Base-by-base conservation (phyloP, 2,888 invertebrate genomes). In the Ennomos fuscantarius region DNA sequence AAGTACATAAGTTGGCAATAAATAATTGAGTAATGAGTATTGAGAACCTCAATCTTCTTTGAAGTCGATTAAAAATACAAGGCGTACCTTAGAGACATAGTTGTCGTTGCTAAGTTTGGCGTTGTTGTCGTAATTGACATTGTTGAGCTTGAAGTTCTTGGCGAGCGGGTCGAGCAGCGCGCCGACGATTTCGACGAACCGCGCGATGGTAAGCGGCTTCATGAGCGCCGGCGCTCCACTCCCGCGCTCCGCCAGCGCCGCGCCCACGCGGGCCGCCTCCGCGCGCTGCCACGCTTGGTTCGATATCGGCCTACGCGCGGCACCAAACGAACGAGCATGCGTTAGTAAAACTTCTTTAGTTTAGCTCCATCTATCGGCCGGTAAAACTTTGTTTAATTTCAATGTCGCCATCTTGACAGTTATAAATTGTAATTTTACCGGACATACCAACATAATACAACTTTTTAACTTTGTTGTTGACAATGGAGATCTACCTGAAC, bases 171-270 rank as follows among this genome's bases (percentile, higher is more conserved):
- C 15, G 10, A 93, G 77, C 55, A 93, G 72, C 0, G 71, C 74
- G 0, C 79, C 81, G 0, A 72, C 65, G 60, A 91, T 79, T 46
- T 90, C 86, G 2, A 93, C 85, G 71, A 93, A 93, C 62, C 88
- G 84, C 5, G 89, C 81, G 71, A 92, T 92, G 65, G 90, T 91
- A 61, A 92, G 88, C 47, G 92, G 92, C 0, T 87, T 78, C 11
- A 90, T 72, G 8, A 91, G 81, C 37, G 79, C 66, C 64, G 66
- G 65, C 61, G 57, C 69, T 34, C 63, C 53, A 1, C 72, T 54
- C 13, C 47, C 39, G 47, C 74, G 75, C 50, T 41, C 49, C 13
- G 66, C 48, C 48, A 85, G 78, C 34, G 72, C 81, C 24, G 65
- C 78, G 36, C 70, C 73, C 62, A 78, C 84, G 31, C 86, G 85